A percentile compares a stretch with the other conserved stretches of the same genome.
Conservation (phyloP, 2,797 vertebrate genomes). For the Trichosurus vulpecula region DNA sequence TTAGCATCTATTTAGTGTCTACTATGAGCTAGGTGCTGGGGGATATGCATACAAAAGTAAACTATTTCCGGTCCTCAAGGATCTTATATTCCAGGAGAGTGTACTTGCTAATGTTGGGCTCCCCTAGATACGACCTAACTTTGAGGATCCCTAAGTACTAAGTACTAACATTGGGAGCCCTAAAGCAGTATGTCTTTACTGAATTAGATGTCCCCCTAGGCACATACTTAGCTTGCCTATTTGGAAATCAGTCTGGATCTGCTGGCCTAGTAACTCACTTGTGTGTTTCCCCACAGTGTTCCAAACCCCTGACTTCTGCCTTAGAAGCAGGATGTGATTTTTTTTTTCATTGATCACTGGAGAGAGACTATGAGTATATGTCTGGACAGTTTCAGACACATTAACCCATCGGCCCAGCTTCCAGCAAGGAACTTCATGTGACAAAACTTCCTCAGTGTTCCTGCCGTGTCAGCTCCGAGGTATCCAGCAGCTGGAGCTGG, state of each 20-base stretch:
- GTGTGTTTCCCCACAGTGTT: slow-evolving; percentile 70
- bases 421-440: slow-evolving; percentile 60
- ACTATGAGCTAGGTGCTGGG: background rate
- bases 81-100: background rate
- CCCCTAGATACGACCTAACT: background rate
- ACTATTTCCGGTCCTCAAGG: background rate
- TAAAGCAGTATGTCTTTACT: background rate
- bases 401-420: slow-evolving; percentile 67
- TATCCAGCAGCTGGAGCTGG: slow-evolving; percentile 20
- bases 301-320: slow-evolving; percentile 68
- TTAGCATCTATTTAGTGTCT: background rate
- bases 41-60: background rate
- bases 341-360: slow-evolving; percentile 57
- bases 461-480: slow-evolving; percentile 38
- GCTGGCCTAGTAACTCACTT: slow-evolving; percentile 36
- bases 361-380: slow-evolving; percentile 31
- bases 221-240: background rate
- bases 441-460: slow-evolving; percentile 69
- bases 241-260: background rate
- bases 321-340: slow-evolving; percentile 59
- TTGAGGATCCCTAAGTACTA: background rate
- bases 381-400: slow-evolving; percentile 62
- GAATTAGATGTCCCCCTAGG: background rate
- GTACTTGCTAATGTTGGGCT: background rate
- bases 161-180: background rate